Base-by-base conservation (phyloP, 2,888 invertebrate genomes). In the Cactoblastis cactorum region DNA sequence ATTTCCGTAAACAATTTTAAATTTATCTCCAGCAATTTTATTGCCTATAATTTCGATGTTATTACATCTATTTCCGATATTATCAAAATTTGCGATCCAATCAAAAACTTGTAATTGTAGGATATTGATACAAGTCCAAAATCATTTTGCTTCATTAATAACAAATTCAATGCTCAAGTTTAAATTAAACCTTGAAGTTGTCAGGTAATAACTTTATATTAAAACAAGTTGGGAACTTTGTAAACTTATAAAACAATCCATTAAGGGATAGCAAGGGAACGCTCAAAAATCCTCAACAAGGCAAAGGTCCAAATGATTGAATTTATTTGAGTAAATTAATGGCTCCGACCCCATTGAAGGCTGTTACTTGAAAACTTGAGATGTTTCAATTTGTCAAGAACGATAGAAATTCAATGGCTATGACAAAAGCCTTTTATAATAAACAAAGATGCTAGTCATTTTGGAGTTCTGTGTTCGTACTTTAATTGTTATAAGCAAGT, bases 381-480 rank as follows among this genome's bases (percentile, higher is more conserved):
- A 83, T 80, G 81, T 83, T 80, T 77, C 78, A 83, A 85, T 85
- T 85, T 83, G 79, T 82, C 77, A 76, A 67, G 67, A 71, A 69
- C 78, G 78, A 82, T 83, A 69, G 73, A 73, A 76, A 79, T 77
- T 74, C 81, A 75, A 78, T 81, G 72, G 74, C 54, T 67, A 74
- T 65, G 74, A 83, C 74, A 79, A 76, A 67, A 65, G 72, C 63
- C 62, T 67, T 59, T 66, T 55, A 65, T 67, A 64, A 66, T 72
- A 79, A 77, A 82, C 77, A 82, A 80, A 70, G 74, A 70, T 71
- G 69, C 63, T 59, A 65, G 69, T 70, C 59, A 57, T 63, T 63
- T 60, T 57, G 57, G 59, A 63, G 63, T 69, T 69, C 55, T 56
- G 56, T 61, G 50, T 50, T 53, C 28, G 49, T 55, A 58, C 52